These are phyloP conservation scores for Syncerus caffer DNA, from an alignment of 2,797 vertebrate genomes.

Conservation along the genomic window DNA sequence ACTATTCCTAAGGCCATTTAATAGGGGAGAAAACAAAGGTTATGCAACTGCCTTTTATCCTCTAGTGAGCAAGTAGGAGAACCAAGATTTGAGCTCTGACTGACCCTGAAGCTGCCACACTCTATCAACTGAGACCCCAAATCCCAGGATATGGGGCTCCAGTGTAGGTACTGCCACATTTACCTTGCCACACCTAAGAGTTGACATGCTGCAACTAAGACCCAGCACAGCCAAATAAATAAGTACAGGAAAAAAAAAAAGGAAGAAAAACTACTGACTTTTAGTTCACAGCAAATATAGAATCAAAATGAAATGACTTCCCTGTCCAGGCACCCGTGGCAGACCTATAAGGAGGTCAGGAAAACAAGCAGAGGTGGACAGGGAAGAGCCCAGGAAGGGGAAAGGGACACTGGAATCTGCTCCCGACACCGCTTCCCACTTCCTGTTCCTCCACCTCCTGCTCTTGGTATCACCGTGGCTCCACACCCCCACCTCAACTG, in stretches of 20 bases:
- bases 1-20: neutral
- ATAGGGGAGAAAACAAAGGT: constrained; percentile 27
- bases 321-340: neutral
- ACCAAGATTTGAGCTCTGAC: neutral
- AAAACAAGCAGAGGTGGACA: neutral
- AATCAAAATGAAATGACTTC: neutral
- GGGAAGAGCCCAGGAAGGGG: neutral
- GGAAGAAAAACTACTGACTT: neutral
- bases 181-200: neutral
- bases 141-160: neutral
- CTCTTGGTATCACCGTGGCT: neutral
- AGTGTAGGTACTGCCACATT: too few species aligned
- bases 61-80: neutral
- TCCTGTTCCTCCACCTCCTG: neutral
- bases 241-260: neutral
- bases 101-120: constrained; percentile 7
- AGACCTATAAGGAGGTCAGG: neutral
- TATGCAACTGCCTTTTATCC: neutral
- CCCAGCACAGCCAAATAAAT: neutral
- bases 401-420: too few species aligned
- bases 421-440: neutral
- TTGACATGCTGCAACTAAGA: neutral
- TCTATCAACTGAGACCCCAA: neutral
- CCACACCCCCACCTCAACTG: neutral
- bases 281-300: neutral